These are phyloP conservation scores for Bombus picipes DNA, from an alignment of 1,140 invertebrate species.

Conservation along the genomic window DNA sequence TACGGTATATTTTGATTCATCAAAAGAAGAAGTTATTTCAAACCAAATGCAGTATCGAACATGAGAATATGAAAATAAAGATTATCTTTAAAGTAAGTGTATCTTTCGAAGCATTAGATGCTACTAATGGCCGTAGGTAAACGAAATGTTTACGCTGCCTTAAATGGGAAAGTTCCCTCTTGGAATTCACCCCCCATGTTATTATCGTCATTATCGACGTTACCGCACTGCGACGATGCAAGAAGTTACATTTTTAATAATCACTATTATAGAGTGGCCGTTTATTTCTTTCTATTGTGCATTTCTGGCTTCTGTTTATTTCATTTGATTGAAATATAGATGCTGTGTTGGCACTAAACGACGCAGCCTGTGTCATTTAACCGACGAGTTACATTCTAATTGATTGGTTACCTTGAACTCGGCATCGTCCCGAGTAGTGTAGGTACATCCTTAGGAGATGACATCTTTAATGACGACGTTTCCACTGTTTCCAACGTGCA, in stretches of 20 bases:
- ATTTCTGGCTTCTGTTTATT: not conserved
- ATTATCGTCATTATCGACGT: not conserved
- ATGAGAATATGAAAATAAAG: not conserved
- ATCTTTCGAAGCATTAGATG: not conserved
- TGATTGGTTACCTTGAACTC: not conserved
- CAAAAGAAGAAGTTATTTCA: too few relatives aligned
- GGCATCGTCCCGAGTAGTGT: not conserved
- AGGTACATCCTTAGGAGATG: not conserved
- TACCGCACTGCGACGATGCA: not conserved
- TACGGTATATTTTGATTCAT: not conserved
- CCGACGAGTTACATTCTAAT: not conserved
- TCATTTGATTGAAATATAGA: not conserved
- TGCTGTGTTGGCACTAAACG: not conserved
- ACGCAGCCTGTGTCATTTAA: not conserved
- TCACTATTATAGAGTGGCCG: not conserved
- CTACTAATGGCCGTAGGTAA: not conserved
- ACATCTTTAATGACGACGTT: not conserved
- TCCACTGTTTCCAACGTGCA: not conserved
- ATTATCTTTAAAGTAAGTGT: not conserved
- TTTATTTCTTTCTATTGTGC: not conserved
- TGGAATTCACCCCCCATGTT: not conserved
- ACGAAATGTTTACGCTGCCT: not conserved
- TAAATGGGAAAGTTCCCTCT: not conserved
- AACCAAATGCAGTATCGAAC: too few relatives aligned
- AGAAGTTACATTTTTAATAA: not conserved